A percentile compares a stretch with the other conserved stretches of the same genome.
Conservation (phyloP, 2,888 invertebrate genomes). For the Nomada hirtipes region DNA sequence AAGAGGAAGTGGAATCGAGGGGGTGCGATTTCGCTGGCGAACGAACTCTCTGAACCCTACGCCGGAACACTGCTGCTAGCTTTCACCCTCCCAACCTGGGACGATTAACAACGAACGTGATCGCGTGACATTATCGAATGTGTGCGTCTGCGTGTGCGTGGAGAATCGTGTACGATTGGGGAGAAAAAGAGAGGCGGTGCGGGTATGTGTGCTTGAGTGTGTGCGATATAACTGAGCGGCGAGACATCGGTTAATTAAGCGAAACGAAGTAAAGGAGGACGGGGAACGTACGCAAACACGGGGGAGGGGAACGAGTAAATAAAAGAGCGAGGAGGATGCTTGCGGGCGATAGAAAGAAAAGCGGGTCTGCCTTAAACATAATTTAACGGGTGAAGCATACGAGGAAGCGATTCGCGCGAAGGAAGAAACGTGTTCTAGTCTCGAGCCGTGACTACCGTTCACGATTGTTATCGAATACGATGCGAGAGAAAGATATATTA, state of each 20-base stretch:
- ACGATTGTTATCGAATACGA: conserved; percentile 44
- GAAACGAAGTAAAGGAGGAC: background rate
- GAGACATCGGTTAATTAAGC: background rate
- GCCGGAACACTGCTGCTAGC: conserved; percentile 43
- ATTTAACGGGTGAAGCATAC: conserved; percentile 31
- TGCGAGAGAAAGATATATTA: conserved; percentile 16
- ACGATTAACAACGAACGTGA: conserved; percentile 70
- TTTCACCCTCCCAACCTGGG: conserved; percentile 47
- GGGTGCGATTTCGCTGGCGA: conserved; percentile 68
- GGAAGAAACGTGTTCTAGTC: conserved; percentile 58
- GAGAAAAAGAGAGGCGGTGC: background rate
- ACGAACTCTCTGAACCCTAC: conserved; percentile 52
- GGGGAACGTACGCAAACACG: conserved; percentile 10
- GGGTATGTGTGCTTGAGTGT: conserved; percentile 1
- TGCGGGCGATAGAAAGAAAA: conserved; percentile 40
- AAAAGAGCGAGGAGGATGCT: background rate
- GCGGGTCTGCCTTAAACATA: conserved; percentile 74
- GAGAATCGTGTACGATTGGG: conserved; percentile 35
- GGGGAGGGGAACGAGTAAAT: background rate
- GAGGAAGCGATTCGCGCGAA: conserved; percentile 19
- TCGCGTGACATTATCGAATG: conserved; percentile 54
- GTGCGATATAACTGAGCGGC: background rate
- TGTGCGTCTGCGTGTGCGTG: conserved; percentile 58
- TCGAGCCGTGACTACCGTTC: conserved; percentile 33
- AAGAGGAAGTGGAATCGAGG: conserved; percentile 68